Base-by-base conservation (phyloP, 2,888 invertebrate species). In the Andrena hattorfiana region DNA sequence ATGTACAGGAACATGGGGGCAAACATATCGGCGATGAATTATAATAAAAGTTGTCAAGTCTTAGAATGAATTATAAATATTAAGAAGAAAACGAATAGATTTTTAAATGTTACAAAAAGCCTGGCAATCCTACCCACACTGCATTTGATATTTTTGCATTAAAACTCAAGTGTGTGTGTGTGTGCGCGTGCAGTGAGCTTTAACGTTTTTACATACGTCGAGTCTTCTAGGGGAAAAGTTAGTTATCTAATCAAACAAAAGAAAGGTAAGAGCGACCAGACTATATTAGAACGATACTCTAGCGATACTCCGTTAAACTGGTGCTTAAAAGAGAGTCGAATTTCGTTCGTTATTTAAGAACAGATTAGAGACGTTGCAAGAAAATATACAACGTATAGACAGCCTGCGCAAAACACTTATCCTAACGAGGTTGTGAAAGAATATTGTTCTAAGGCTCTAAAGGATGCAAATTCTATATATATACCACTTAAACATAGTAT, bases 11-110 rank as follows among this genome's bases (percentile, higher is more conserved):
- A 74, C 62, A 71, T n/a, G 77, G 68, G 42, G 79, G 74, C 20
- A 89, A 88, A 89, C 92, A 90, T 88, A 86, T 87, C 87, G 87
- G 87, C 60, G 91, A 92, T 80, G 92, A 92, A 81, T 90, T 92
- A 85, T 92, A 92, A 92, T 86, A 83, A 86, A 80, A 64, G 79
- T 32, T 75, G 82, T 81, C 73, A 67, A 68, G 51, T 81, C 81
- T 75, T 87, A 88, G 84, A n/a, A 71, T 73, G 16, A 81, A 87
- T 84, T 79, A 77, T 75, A 82, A 83, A 77, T 74, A 78, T 90
- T 81, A 62, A 70, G 68, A 68, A 72, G 20, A 66, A 69, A 68
- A 23, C 68, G 20, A 78, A 81, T 68, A 72, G 63, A 87, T 72
- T 81, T 80, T n/a, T 72, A 75, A 63, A 59, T 62, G 56, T 64